Evolutionary conservation across 1,140 invertebrate genomes (phyloP).

Genomic region (Monomorium pharaonis): DNA sequence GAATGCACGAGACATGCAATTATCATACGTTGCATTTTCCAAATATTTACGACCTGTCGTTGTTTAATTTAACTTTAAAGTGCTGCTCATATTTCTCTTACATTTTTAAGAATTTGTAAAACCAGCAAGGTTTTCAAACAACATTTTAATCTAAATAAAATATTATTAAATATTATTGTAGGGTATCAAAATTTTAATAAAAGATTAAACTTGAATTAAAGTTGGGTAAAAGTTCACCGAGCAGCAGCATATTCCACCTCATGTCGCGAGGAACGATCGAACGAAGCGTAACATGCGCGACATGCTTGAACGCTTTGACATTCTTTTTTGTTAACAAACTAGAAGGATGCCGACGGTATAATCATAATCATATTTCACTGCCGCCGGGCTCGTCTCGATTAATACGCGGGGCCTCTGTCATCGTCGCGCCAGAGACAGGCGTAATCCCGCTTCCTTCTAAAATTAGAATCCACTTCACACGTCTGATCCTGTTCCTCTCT

Average conservation of each 20-base stretch:
- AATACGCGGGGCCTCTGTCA: conserved; percentile 16
- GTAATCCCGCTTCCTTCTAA: conserved; percentile 72
- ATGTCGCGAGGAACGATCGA: not conserved
- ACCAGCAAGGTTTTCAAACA: too few relatives aligned
- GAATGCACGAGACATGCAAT: not conserved
- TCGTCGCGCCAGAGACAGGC: conserved; percentile 54
- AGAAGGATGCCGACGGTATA: not conserved
- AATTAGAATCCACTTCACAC: conserved; percentile 76
- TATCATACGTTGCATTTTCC: not conserved
- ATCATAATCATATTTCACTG: conserved; percentile 62
- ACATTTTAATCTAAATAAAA: too few relatives aligned
- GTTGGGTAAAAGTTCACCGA: too few relatives aligned
- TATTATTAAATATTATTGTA: too few relatives aligned
- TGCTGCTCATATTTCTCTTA: not conserved
- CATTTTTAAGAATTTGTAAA: too few relatives aligned
- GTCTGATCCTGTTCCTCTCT: conserved; percentile 66
- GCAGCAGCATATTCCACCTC: too few relatives aligned
- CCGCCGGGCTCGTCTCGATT: conserved; percentile 55
- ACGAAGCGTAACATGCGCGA: not conserved
- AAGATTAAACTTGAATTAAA: too few relatives aligned
- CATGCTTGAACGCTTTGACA: not conserved
- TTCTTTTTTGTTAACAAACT: conserved; percentile 32
- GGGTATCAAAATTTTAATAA: too few relatives aligned
- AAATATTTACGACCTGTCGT: not conserved
- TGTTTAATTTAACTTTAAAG: not conserved